Evolutionary conservation across 2,888 invertebrate species (phyloP).

Genomic region (Dysmachus trigonus): DNA sequence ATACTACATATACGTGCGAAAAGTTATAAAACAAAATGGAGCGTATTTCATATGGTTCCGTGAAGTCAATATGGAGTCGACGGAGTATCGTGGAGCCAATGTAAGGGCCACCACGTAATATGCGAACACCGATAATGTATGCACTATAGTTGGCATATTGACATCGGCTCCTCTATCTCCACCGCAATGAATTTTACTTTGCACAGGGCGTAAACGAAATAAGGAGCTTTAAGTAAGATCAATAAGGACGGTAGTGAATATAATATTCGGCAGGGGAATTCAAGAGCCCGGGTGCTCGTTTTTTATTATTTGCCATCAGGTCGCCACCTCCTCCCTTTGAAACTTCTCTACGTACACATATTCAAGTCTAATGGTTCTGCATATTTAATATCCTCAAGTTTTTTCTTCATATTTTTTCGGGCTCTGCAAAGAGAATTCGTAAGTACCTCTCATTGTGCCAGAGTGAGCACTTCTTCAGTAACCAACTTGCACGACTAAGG

Average conservation of each 20-base stretch:
- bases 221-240: constrained; percentile 36
- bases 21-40: constrained; percentile 14
- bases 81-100: neutral
- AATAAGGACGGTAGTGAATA: constrained; percentile 31
- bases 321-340: neutral
- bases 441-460: constrained; percentile 34
- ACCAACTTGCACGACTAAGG: constrained; percentile 3
- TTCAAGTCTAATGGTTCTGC: constrained; percentile 32
- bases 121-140: constrained; percentile 9
- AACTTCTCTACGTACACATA: constrained; percentile 22
- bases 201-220: constrained; percentile 7
- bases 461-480: constrained; percentile 22
- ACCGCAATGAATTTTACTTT: constrained; percentile 8
- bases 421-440: constrained; percentile 28
- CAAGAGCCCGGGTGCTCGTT: neutral
- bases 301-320: constrained; percentile 11
- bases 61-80: neutral
- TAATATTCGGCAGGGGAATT: constrained; percentile 28
- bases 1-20: no score
- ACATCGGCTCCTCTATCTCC: constrained; percentile 19
- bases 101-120: neutral
- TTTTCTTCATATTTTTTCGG: constrained; percentile 8
- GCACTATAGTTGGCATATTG: constrained; percentile 27
- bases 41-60: neutral
- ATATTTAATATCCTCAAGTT: constrained; percentile 28